Percentiles rank a stretch among this genome's conserved stretches.
Conservation (phyloP, 1,140 invertebrate species). For the Doryteuthis pealeii region DNA sequence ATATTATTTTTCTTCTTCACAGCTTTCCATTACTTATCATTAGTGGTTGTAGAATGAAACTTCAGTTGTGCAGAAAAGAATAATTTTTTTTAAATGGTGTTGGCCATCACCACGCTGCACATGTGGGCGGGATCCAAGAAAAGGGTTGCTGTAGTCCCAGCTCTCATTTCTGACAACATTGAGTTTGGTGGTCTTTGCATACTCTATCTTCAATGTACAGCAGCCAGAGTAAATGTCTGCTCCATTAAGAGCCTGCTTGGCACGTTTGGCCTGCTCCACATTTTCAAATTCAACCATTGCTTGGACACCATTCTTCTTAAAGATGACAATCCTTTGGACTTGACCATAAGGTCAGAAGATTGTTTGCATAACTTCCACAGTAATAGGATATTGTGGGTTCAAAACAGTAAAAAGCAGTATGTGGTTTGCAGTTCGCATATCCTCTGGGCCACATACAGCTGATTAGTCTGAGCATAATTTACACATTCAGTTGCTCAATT, state of each 20-base stretch:
- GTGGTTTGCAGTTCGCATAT: conserved; percentile 42
- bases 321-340: conserved; percentile 97
- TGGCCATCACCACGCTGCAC: too few relatives aligned
- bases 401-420: conserved; percentile 53
- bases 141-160: conserved; percentile 88
- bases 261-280: conserved; percentile 89
- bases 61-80: too few relatives aligned
- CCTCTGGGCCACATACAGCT: conserved; percentile 51
- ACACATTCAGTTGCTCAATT: conserved; percentile 55
- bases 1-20: too few relatives aligned
- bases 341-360: conserved; percentile 92
- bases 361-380: conserved; percentile 97
- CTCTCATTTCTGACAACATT: conserved; percentile 99
- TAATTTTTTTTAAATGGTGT: too few relatives aligned
- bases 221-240: conserved; percentile 99
- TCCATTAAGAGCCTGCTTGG: conserved; percentile 92
- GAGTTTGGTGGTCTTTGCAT: conserved; percentile 94
- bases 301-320: conserved; percentile 98
- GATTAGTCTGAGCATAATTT: conserved; percentile 51
- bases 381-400: conserved; percentile 97
- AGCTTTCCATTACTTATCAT: too few relatives aligned
- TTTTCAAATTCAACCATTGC: conserved; percentile 99
- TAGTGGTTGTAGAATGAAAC: too few relatives aligned
- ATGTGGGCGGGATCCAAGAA: too few relatives aligned
- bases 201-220: conserved; percentile 98